phyloP scores from a whole-genome alignment of 2,113 vertebrate genomes.

The Rhinoderma darwinii region DNA sequence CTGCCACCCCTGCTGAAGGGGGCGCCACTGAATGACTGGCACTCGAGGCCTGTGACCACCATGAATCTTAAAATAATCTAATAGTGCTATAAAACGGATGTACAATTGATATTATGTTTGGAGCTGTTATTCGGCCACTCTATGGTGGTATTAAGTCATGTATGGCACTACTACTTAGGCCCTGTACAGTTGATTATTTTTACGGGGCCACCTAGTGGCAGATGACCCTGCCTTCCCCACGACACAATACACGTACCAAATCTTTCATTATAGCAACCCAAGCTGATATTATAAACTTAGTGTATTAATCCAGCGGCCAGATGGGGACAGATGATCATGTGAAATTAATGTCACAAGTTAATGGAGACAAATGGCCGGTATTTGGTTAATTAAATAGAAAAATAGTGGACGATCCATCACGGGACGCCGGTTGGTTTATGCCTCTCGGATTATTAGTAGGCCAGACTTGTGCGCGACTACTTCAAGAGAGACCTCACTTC shows the following conservation, averaged over 20 bases:
- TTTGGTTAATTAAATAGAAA: conserved; percentile 38
- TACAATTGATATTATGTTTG: too few species aligned
- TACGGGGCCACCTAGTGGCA: neutral
- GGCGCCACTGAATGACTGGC: too few species aligned
- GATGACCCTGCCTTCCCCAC: neutral
- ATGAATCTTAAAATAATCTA: too few species aligned
- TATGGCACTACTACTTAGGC: too few species aligned
- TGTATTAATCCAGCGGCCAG: neutral
- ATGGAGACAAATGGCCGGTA: conserved; percentile 20
- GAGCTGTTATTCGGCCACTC: too few species aligned
- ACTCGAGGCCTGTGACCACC: too few species aligned
- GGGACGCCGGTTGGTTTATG: neutral
- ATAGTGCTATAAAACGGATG: too few species aligned
- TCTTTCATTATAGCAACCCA: neutral
- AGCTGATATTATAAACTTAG: neutral
- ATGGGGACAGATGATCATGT: neutral
- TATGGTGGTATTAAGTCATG: too few species aligned
- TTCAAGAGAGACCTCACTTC: neutral
- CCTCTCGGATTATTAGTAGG: conserved; percentile 10
- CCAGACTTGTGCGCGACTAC: neutral
- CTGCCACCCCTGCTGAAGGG: too few species aligned
- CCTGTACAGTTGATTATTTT: too few species aligned
- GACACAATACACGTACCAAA: neutral
- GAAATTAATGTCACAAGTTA: conserved; percentile 10
- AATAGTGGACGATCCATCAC: neutral